These are phyloP conservation scores for Garrulus glandarius DNA, from an alignment of 2,797 vertebrate genomes.

Conservation along the genomic window DNA sequence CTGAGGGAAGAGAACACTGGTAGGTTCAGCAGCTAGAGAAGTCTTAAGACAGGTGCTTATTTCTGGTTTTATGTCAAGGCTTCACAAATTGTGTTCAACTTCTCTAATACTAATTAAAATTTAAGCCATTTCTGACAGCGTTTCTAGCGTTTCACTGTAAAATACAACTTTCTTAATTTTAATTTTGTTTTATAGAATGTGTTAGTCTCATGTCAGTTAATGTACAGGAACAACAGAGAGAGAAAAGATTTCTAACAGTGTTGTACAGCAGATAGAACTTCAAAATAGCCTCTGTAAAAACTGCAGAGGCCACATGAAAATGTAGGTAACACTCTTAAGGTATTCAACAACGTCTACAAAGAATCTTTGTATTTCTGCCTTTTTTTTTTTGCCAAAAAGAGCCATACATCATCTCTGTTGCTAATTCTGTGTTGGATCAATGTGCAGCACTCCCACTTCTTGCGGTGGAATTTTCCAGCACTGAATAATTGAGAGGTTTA, in stretches of 20 bases:
- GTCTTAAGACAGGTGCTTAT: background rate
- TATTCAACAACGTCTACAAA: background rate
- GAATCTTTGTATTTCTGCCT: constrained; percentile 7
- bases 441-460: background rate
- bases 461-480: background rate
- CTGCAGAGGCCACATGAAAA: background rate
- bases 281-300: background rate
- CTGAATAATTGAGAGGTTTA: constrained; percentile 2
- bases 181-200: background rate
- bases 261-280: background rate
- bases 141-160: background rate
- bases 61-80: background rate
- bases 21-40: background rate
- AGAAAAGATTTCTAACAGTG: background rate
- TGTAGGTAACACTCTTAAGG: background rate
- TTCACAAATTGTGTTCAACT: background rate
- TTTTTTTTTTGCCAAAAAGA: background rate
- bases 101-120: background rate
- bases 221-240: background rate
- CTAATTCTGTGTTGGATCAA: background rate
- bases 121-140: background rate
- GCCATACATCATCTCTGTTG: background rate
- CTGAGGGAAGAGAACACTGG: background rate
- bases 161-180: background rate
- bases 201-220: background rate